Base-by-base conservation (phyloP, 2,113 vertebrate species). In the Mystacornis crossleyi region DNA sequence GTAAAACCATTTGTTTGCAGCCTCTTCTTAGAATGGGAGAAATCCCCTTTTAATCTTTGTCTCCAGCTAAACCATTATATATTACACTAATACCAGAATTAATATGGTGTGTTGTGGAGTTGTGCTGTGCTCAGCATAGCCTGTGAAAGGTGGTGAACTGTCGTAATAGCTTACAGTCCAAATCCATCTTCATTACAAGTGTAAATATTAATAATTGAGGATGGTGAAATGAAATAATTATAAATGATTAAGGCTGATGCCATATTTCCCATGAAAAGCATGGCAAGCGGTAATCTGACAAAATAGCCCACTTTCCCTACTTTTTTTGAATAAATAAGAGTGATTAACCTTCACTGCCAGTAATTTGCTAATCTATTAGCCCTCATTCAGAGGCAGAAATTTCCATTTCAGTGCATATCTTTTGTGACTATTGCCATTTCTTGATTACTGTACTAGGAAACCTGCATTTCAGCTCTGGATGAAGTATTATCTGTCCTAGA, bases 101-200 rank as follows among this genome's bases (percentile, higher is more conserved):
- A 85, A 91, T 89, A 51, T 53, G 40, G 53, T 48, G 42, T 53
- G 61, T 89, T 96, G 70, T 16, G 4, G 50, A 53, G 70, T 62
- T 87, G 48, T 85, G 64, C 40, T 92, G 28, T 90, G 69, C 90
- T 95, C 42, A 82, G 86, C 55, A 6, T 67, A 90, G 42, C 10
- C 50, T 58, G 8, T 90, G 70, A 89, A 83, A 95, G 77, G 34
- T 94, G 60, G 21, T 82, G 78, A 90, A 53, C 40, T 72, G 64
- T 88, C 26, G 2, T 67, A 83, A 77, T 80, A 74, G 51, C 69
- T 96, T 86, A 83, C 31, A 91, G 73, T 88, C 89, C 67, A 89
- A 92, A 97, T 97, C 92, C 29, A 85, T 97, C 96, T 97, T 95
- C 72, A 93, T 97, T 97, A 77, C 8, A 79, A 80, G 75, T 94